A percentile compares a stretch with the other conserved stretches of the same genome.
phyloP scores from a whole-genome alignment of 2,888 invertebrate species.

The Hofmannophila pseudospretella region DNA sequence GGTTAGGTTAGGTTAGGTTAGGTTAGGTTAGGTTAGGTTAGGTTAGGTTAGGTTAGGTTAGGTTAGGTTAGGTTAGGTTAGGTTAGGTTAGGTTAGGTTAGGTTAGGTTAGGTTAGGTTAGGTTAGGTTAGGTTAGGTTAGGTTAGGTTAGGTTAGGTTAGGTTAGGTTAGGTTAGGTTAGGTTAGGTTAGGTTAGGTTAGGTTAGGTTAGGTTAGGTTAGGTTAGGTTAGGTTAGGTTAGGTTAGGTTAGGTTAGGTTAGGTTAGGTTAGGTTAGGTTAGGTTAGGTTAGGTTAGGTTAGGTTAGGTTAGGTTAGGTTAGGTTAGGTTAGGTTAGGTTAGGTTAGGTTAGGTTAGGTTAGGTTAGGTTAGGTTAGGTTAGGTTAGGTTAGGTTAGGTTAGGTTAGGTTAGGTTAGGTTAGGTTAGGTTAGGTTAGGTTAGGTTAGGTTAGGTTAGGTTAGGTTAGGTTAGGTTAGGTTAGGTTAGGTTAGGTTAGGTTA shows the following conservation, averaged over 20 bases:
- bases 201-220: slow-evolving; percentile 13
- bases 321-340: slow-evolving; percentile 4
- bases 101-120: slow-evolving; percentile 15
- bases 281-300: slow-evolving; percentile 7
- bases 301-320: slow-evolving; percentile 2
- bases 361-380: slow-evolving; percentile 1
- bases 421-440: neutral
- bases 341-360: slow-evolving; percentile 2
- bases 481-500: neutral
- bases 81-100: slow-evolving; percentile 16
- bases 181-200: slow-evolving; percentile 10
- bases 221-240: slow-evolving; percentile 14
- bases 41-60: slow-evolving; percentile 19
- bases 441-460: neutral
- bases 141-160: slow-evolving; percentile 14
- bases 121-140: slow-evolving; percentile 15
- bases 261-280: slow-evolving; percentile 12
- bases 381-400: slow-evolving; percentile 5
- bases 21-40: slow-evolving; percentile 19
- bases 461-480: neutral
- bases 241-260: slow-evolving; percentile 15
- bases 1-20: slow-evolving; percentile 11
- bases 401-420: slow-evolving; percentile 6
- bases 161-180: slow-evolving; percentile 12
- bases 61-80: slow-evolving; percentile 17